These are phyloP conservation scores for Paracentrotus lividus DNA, from an alignment of 53 echinoderm and acorn worm species.

Conservation along the genomic window DNA sequence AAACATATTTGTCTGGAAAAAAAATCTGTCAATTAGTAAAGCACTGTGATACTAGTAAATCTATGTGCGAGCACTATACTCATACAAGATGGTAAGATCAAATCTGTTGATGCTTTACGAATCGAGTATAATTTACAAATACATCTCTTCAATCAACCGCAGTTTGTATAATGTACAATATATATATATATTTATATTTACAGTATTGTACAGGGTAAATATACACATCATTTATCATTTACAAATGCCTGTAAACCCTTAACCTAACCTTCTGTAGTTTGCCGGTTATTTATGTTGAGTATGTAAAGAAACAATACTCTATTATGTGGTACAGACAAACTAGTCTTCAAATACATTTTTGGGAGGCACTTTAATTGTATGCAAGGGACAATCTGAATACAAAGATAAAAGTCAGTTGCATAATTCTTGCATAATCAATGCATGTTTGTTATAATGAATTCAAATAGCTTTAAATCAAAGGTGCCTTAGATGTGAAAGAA, in stretches of 20 bases:
- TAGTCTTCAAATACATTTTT: too few relatives aligned
- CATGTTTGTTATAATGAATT: neutral
- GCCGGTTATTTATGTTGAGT: too few relatives aligned
- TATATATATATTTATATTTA: constrained; percentile 4
- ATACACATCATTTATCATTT: neutral
- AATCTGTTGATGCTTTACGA: too few relatives aligned
- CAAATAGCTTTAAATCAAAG: neutral
- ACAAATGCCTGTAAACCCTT: neutral
- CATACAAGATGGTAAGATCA: too few relatives aligned
- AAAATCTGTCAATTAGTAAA: neutral
- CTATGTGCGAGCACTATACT: too few relatives aligned
- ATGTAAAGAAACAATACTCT: too few relatives aligned
- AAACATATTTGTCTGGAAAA: neutral
- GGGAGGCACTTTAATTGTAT: neutral
- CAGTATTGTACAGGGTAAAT: neutral
- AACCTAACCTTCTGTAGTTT: neutral
- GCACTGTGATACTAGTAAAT: too few relatives aligned
- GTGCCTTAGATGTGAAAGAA: constrained; percentile 1
- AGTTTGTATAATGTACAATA: neutral
- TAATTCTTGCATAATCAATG: neutral
- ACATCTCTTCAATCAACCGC: neutral
- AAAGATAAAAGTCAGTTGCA: neutral
- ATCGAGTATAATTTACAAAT: neutral
- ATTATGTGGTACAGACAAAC: too few relatives aligned
- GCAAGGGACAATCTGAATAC: neutral